Evolutionary conservation across 2,113 vertebrate genomes (phyloP).

Genomic region (Nasalis larvatus): DNA sequence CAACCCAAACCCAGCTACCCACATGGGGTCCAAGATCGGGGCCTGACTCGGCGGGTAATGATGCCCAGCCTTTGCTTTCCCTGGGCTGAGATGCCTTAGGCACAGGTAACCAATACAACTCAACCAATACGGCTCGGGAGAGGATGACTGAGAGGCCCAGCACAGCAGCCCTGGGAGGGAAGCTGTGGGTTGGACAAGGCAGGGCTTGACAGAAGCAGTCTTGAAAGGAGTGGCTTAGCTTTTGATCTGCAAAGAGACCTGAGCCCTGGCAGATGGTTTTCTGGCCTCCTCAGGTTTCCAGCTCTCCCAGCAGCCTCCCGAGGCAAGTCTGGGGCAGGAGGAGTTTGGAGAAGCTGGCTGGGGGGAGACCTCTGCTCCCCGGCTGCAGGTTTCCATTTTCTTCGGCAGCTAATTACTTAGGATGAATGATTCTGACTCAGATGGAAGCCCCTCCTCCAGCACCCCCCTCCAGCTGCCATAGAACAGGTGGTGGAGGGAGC

Average conservation of each 20-base stretch:
- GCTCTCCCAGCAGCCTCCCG: neutral
- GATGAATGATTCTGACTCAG: conserved; percentile 56
- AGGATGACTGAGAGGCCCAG: neutral
- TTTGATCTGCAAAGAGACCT: conserved; percentile 32
- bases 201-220: neutral
- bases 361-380: neutral
- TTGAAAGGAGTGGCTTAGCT: neutral
- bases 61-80: neutral
- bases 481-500: conserved; percentile 65
- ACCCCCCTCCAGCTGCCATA: conserved; percentile 46
- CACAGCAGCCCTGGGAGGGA: neutral
- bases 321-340: neutral
- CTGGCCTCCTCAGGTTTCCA: neutral
- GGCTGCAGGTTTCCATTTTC: neutral
- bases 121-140: too few relatives aligned
- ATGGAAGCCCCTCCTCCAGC: neutral
- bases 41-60: neutral
- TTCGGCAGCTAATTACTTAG: conserved; percentile 59
- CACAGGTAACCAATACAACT: neutral
- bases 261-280: conserved; percentile 29
- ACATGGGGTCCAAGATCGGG: neutral
- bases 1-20: neutral
- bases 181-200: neutral
- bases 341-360: neutral
- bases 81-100: neutral